Evolutionary conservation across 2,888 invertebrate genomes (phyloP), one percentile per base, ranked within the genome.

Genomic region (Carpatolechia fugitivella): DNA sequence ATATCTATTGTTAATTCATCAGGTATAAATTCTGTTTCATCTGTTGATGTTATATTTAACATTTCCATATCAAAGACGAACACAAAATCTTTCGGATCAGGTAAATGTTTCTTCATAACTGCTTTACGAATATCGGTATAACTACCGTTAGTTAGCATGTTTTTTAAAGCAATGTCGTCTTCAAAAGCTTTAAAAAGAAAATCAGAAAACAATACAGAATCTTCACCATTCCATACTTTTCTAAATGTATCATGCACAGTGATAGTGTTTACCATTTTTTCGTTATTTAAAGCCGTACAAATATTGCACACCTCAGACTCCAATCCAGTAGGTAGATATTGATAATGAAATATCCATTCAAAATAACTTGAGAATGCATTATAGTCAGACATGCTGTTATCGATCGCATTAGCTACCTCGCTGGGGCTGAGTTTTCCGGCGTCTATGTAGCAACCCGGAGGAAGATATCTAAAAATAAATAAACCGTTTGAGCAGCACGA

Each of bases 371-470:
- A 46, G 48, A 68, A 72, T 4, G 41, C 16, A 0, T 51, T 58
- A 4, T 41, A 50, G 52, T 71, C 61, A 6, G 50, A 54, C 4
- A 70, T 65, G 14, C 67, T 57, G 6, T 62, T 59, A 16, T 59
- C 58, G 59, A 74, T 72, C 6, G 36, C 41, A 14, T 52, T 54
- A 2, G 72, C 74, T 10, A 72, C 50, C n/a, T 53, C 52, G 14
- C 57, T 53, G 0, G 70, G 57, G 6, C 62, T 63, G 3, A 68
- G 56, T 7, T 64, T 47, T 36, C 54, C 55, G 3, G 62, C 74
- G 40, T 74, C 60, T 11, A 74, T 56, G 40, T 70, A 74, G 31
- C 62, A 63, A 6, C 63, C 65, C 1, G 62, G 63, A 1, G 68
- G 66, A 8, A 69, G 50, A 52, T 63, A 66, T 30, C 67, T 66